Conservation (phyloP, 2,113 vertebrate species). For the Cervus canadensis region DNA sequence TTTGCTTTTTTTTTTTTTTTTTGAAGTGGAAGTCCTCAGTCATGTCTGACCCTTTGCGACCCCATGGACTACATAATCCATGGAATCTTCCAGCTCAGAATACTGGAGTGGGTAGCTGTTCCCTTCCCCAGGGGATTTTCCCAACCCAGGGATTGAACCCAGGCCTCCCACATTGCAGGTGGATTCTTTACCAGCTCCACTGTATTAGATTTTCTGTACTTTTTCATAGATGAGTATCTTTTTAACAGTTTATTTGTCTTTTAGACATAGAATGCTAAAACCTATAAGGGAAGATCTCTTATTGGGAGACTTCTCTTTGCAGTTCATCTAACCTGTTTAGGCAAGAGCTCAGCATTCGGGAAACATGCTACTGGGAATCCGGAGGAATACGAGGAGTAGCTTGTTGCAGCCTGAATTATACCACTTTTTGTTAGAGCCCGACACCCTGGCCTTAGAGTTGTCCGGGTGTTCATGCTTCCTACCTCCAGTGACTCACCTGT, state of each 20-base stretch:
- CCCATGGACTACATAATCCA: neutral
- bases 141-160: neutral
- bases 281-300: neutral
- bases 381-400: neutral
- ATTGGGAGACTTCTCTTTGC: neutral
- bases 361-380: neutral
- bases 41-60: neutral
- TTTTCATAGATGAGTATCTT: neutral
- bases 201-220: neutral
- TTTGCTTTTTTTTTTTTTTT: neutral
- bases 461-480: neutral
- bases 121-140: neutral
- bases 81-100: neutral
- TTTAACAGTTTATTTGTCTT: neutral
- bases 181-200: neutral
- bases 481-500: neutral
- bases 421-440: neutral
- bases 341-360: neutral
- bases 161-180: neutral
- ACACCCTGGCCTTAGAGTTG: neutral
- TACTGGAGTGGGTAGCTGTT: neutral
- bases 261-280: neutral
- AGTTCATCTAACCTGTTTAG: neutral
- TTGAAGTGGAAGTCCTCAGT: neutral
- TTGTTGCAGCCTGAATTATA: neutral